Conservation (phyloP, 2,797 vertebrate genomes). For the Lindbergichthys nudifrons region DNA sequence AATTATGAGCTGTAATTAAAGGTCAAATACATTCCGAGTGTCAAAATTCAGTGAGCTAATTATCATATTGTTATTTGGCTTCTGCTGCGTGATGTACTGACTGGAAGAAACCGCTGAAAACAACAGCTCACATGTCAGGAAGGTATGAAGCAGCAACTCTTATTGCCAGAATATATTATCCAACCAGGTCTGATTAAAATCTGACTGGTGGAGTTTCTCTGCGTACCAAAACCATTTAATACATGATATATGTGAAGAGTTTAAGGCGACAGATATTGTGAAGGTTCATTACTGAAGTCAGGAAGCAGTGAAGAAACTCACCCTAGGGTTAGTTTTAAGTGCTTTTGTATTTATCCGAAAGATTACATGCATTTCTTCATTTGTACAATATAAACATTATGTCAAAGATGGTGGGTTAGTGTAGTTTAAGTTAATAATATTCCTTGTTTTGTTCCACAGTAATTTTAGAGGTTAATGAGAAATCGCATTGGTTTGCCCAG, state of each 20-base stretch:
- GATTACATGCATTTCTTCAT: background rate
- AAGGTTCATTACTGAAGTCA: background rate
- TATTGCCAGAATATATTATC: constrained; percentile 34
- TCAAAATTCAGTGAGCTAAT: constrained; percentile 66
- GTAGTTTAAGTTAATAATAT: background rate
- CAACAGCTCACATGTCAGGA: constrained; percentile 39
- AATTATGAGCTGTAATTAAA: constrained; percentile 76
- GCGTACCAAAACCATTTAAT: constrained; percentile 1
- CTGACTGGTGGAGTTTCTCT: constrained; percentile 11
- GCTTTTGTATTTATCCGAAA: background rate
- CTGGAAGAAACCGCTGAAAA: constrained; percentile 44
- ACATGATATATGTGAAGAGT: background rate
- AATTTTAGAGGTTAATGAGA: background rate
- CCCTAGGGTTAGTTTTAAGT: background rate
- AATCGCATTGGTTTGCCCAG: background rate
- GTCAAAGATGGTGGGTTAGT: background rate
- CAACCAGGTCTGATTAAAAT: constrained; percentile 49
- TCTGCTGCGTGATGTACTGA: constrained; percentile 40
- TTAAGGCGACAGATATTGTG: background rate
- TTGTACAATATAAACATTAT: background rate
- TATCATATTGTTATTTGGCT: constrained; percentile 54
- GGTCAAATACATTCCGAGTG: constrained; percentile 71
- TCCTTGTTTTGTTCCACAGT: background rate
- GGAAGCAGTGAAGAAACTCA: background rate
- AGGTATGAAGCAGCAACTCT: constrained; percentile 15